phyloP scores from a whole-genome alignment of 1,140 invertebrate genomes.

The Nasonia giraulti region DNA sequence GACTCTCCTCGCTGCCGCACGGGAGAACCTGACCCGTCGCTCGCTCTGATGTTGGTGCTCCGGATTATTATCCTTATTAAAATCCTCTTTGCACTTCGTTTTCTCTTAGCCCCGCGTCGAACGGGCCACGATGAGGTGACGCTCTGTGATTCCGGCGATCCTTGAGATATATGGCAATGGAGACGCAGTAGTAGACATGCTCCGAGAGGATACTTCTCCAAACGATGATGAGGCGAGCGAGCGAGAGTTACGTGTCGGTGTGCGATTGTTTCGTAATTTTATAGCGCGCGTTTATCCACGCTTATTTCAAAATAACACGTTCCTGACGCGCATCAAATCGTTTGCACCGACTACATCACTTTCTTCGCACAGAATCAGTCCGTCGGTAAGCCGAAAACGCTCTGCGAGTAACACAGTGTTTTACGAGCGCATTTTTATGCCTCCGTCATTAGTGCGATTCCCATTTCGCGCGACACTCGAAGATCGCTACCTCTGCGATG shows the following conservation, averaged over 20 bases:
- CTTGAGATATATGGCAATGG: neutral
- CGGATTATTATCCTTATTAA: slow-evolving; percentile 52
- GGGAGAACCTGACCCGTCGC: neutral
- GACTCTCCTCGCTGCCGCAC: neutral
- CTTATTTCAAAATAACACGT: neutral
- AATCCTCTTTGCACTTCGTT: slow-evolving; percentile 49
- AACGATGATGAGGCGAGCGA: neutral
- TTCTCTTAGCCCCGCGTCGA: neutral
- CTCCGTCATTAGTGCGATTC: slow-evolving; percentile 27
- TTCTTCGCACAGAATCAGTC: neutral
- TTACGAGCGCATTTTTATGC: slow-evolving; percentile 36
- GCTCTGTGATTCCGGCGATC: neutral
- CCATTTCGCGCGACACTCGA: neutral
- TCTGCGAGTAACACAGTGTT: neutral
- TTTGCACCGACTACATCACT: neutral
- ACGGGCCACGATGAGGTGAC: neutral
- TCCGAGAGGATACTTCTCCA: neutral
- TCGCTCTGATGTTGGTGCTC: slow-evolving; percentile 1
- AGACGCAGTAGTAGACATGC: neutral
- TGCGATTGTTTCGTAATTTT: neutral
- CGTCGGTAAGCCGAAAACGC: neutral
- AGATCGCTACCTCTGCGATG: slow-evolving; percentile 21
- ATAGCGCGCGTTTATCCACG: neutral
- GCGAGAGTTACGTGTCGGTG: too few species aligned
- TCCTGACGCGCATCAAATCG: too few species aligned